Percentiles rank a stretch among this genome's conserved stretches.
Evolutionary conservation across 2,888 invertebrate species (phyloP).

Genomic region (Tenthredo mesomela): DNA sequence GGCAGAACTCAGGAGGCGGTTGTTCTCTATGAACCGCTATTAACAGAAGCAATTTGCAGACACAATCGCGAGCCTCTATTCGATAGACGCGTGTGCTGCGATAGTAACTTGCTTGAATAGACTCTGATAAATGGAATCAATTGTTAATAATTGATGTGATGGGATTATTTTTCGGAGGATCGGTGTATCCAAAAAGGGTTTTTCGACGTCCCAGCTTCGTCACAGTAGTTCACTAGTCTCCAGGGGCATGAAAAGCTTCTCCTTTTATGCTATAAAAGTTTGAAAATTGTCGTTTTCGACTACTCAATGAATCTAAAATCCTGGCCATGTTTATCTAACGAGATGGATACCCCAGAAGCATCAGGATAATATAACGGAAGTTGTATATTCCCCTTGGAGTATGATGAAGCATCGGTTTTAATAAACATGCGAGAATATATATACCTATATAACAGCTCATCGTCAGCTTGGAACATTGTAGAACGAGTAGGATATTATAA

Average conservation of each 20-base stretch:
- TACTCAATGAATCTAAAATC: neutral
- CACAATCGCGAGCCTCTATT: neutral
- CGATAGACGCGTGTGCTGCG: neutral
- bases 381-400: neutral
- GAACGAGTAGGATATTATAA: neutral
- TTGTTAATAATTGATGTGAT: neutral
- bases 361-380: neutral
- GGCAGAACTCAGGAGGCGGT: neutral
- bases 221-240: neutral
- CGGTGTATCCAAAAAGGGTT: neutral
- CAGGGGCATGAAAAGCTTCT: neutral
- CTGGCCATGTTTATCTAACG: neutral
- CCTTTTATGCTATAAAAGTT: neutral
- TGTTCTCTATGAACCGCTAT: neutral
- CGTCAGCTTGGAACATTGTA: neutral
- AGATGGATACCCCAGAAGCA: neutral
- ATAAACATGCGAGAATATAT: neutral
- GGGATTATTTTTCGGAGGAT: neutral
- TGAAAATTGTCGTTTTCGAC: neutral
- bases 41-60: constrained; percentile 37
- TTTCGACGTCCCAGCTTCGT: neutral
- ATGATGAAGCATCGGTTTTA: neutral
- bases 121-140: neutral
- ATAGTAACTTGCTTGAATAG: neutral
- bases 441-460: neutral